Evolutionary conservation across 2,113 vertebrate species (phyloP), one percentile per base, ranked within the genome.

Genomic region (Atherinomorus stipes): DNA sequence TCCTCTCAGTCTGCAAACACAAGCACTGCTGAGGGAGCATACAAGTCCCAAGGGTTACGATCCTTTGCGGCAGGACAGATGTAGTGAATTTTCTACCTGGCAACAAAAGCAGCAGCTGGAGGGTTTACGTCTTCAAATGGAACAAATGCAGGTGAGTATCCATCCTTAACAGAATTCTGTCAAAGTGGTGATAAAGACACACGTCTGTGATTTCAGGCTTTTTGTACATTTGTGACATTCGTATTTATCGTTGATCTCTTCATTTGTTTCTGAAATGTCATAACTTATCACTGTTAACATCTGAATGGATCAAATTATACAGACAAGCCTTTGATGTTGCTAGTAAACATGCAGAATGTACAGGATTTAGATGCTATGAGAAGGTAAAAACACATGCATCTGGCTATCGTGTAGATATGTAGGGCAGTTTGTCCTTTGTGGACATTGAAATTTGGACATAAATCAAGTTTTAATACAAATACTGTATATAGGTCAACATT

Each of bases 121-220:
- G 31, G 95, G 90, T 72, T 90, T 98, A 71, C 90, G 92, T 2
- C 56, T 97, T 82, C 96, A 97, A 81, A 85, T 98, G 90, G 97
- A 98, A 76, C 97, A 99, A 85, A 96, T 99, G 94, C 96, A 98
- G 96, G 97, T 96, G 92, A 84, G 90, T 49, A 22, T 74, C 73
- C 40, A 63, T 58, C 3, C 5, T 28, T 19, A 34, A 34, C 12
- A 59, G 44, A 40, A 51, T 9, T 4, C 31, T 31, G 5, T 3
- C 25, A 51, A 18, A 25, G 10, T 31, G 11, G 15, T 51, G 19
- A 0, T 47, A 12, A 73, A 58, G 5, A 63, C 49, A 57, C 12
- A 45, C 26, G 50, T 2, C 31, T 34, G 8, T 34, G 31, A 4
- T 34, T 34, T 34, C 31, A 34, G 5, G 1, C 5, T 34, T 34